Conservation (phyloP, 2,888 invertebrate species). For the Trichacis sp. region DNA sequence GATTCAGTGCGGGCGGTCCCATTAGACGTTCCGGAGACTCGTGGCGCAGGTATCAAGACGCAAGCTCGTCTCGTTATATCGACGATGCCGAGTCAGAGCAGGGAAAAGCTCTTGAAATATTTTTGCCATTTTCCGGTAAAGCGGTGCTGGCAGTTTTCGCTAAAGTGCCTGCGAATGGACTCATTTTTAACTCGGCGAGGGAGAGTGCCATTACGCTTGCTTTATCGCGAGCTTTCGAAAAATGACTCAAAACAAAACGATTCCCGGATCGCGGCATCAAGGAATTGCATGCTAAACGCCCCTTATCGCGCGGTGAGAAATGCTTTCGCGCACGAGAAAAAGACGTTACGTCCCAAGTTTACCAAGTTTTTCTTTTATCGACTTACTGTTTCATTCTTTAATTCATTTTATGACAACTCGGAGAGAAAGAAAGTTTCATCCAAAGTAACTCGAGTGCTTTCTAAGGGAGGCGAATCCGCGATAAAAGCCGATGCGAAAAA, state of each 20-base stretch:
- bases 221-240: constrained; percentile 34
- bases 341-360: no score
- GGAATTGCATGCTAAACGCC: constrained; percentile 21
- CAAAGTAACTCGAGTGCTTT: background rate
- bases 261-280: constrained; percentile 21
- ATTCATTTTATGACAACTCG: no score
- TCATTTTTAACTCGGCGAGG: constrained; percentile 56
- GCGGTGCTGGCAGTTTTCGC: constrained; percentile 53
- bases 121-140: constrained; percentile 61
- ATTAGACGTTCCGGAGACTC: constrained; percentile 18
- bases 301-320: background rate
- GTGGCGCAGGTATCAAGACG: constrained; percentile 6
- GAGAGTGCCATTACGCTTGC: constrained; percentile 29
- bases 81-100: constrained; percentile 42
- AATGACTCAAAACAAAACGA: constrained; percentile 30
- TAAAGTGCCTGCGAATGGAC: constrained; percentile 61
- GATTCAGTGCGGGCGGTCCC: constrained; percentile 44
- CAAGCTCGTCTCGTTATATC: constrained; percentile 49
- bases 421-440: no score
- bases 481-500: background rate
- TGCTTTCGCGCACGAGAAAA: no score
- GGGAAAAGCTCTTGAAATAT: constrained; percentile 59
- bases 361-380: no score
- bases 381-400: no score
- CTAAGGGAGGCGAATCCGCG: background rate